These are phyloP conservation scores for Meta bourneti DNA, from an alignment of 2,888 invertebrate genomes.

Conservation along the genomic window DNA sequence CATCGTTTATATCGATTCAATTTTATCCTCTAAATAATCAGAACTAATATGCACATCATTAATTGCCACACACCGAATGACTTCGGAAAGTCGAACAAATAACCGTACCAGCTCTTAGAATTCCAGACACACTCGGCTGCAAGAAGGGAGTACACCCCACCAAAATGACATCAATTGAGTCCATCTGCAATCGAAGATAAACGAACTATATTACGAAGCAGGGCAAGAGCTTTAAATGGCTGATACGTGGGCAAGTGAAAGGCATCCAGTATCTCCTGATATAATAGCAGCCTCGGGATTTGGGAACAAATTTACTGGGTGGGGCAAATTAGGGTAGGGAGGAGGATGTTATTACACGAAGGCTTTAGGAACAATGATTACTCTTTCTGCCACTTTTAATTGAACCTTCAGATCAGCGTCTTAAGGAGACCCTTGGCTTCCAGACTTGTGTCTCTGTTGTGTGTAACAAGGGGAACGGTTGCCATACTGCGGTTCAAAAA, in stretches of 20 bases:
- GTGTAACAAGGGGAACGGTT: background rate
- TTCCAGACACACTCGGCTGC: background rate
- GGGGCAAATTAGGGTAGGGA: conserved; percentile 55
- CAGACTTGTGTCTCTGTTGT: conserved; percentile 32
- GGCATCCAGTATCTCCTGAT: conserved; percentile 18
- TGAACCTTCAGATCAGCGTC: conserved; percentile 49
- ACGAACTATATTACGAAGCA: conserved; percentile 16
- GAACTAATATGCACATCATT: background rate
- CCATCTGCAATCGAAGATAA: conserved; percentile 29
- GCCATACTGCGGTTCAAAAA: background rate
- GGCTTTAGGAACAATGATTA: conserved; percentile 61
- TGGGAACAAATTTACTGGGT: conserved; percentile 58
- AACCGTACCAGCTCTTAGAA: conserved; percentile 6
- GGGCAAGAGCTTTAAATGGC: conserved; percentile 34
- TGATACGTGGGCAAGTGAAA: conserved; percentile 20
- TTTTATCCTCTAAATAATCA: background rate
- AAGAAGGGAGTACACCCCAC: background rate
- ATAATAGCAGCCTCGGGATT: conserved; percentile 56
- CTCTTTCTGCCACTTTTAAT: conserved; percentile 70
- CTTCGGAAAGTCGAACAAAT: background rate
- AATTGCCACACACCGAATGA: background rate
- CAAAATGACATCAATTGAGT: conserved; percentile 20
- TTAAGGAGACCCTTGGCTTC: conserved; percentile 16
- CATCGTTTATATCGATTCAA: background rate
- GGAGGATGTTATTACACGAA: conserved; percentile 70